These are phyloP conservation scores for Zoanthus gigantus DNA, from an alignment of 92 coral and sea anemone genomes.

Conservation along the genomic window DNA sequence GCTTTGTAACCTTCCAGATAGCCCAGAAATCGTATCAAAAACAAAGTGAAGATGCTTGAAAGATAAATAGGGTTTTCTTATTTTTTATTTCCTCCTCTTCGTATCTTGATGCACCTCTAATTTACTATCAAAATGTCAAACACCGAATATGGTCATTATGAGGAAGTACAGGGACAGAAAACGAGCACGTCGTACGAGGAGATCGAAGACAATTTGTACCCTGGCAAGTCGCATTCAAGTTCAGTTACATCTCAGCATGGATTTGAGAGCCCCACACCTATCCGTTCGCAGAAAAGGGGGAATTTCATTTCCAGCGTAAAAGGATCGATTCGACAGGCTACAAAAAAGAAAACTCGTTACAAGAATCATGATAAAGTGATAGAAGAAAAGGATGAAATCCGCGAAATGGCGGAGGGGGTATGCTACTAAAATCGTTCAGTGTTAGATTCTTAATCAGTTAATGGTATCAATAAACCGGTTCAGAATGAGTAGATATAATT, in stretches of 20 bases:
- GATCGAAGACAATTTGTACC: neutral
- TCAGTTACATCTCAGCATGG: conserved; percentile 20
- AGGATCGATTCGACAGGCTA: conserved; percentile 43
- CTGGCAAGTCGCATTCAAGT: neutral
- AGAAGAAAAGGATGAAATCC: conserved; percentile 28
- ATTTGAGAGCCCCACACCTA: conserved; percentile 17
- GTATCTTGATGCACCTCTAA: neutral
- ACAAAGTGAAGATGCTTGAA: neutral
- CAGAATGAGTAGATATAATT: neutral
- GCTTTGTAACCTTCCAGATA: conserved; percentile 8
- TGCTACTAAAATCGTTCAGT: neutral
- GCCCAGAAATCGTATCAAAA: neutral
- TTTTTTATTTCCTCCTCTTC: neutral
- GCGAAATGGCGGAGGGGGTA: conserved; percentile 48
- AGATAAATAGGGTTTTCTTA: neutral
- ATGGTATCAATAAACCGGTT: neutral
- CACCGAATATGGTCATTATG: conserved; percentile 41
- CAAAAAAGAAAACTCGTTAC: conserved; percentile 26
- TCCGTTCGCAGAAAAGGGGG: conserved; percentile 25
- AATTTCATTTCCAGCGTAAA: conserved; percentile 37
- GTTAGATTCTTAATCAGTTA: too few species aligned
- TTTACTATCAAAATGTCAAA: conserved; percentile 21
- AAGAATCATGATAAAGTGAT: conserved; percentile 31
- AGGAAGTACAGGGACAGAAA: conserved; percentile 26
- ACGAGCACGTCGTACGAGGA: conserved; percentile 6